A percentile compares a stretch with the other conserved stretches of the same genome.
Conservation (phyloP, 2,113 vertebrate species). For the Neogale vison region DNA sequence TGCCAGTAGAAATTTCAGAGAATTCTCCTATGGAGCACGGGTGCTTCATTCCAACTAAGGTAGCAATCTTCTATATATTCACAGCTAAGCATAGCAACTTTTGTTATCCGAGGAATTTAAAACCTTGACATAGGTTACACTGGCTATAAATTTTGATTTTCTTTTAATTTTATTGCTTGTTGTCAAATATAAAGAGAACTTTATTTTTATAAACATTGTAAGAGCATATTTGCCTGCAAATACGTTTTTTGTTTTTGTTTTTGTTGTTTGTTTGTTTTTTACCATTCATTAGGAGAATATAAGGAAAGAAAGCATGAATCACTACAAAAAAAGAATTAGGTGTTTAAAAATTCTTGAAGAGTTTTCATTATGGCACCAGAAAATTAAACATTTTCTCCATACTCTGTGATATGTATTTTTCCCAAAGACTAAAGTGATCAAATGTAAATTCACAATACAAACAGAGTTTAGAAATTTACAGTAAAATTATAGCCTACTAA, state of each 20-base stretch:
- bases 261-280: too few species aligned
- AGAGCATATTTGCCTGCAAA: background rate
- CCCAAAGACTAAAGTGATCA: background rate
- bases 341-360: background rate
- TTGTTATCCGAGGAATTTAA: background rate
- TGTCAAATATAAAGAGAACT: background rate
- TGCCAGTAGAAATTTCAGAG: conserved; percentile 50
- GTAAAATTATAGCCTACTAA: background rate
- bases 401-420: background rate
- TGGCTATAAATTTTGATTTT: background rate
- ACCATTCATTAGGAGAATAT: background rate
- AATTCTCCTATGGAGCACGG: background rate
- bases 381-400: background rate
- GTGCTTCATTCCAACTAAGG: background rate
- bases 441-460: background rate
- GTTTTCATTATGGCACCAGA: background rate
- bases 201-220: background rate
- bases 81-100: background rate
- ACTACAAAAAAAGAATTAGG: background rate
- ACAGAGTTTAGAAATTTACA: background rate
- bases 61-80: background rate
- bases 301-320: background rate
- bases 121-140: background rate
- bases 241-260: background rate
- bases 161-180: background rate